A percentile compares a stretch with the other conserved stretches of the same genome.
Evolutionary conservation across 2,888 invertebrate genomes (phyloP).

Genomic region (Trachelus iudaicus): DNA sequence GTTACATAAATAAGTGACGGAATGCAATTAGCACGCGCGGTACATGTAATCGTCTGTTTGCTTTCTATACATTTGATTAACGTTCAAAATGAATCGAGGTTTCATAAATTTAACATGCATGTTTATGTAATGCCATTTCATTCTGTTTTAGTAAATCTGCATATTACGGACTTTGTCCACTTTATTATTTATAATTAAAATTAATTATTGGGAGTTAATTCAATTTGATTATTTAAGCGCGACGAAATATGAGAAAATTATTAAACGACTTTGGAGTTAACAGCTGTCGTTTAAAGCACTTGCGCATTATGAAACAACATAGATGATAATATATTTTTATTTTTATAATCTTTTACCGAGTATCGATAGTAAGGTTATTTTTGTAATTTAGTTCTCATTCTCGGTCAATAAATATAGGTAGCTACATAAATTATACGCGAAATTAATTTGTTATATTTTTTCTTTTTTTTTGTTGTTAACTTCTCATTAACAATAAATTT

Average conservation of each 20-base stretch:
- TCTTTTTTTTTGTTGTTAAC: too few species aligned
- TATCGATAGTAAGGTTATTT: too few species aligned
- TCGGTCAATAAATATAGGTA: too few species aligned
- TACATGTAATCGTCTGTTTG: too few species aligned
- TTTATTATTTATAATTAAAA: background rate
- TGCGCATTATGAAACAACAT: background rate
- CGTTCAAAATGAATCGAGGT: background rate
- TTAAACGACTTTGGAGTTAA: background rate
- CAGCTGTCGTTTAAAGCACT: background rate
- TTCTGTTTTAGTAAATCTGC: background rate
- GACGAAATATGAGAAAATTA: background rate
- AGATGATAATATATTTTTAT: background rate
- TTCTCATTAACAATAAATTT: too few species aligned
- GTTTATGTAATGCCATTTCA: background rate
- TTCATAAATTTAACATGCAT: background rate
- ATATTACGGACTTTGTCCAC: background rate
- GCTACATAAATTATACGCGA: too few species aligned
- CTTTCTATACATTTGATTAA: background rate
- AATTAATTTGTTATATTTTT: too few species aligned
- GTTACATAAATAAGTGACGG: too few species aligned
- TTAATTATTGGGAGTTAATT: background rate
- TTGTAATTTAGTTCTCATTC: too few species aligned
- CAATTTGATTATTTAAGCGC: background rate
- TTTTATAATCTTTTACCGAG: background rate
- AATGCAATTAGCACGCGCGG: too few species aligned